Evolutionary conservation across 2,888 invertebrate genomes (phyloP).

Genomic region (Frankliniella intonsa): DNA sequence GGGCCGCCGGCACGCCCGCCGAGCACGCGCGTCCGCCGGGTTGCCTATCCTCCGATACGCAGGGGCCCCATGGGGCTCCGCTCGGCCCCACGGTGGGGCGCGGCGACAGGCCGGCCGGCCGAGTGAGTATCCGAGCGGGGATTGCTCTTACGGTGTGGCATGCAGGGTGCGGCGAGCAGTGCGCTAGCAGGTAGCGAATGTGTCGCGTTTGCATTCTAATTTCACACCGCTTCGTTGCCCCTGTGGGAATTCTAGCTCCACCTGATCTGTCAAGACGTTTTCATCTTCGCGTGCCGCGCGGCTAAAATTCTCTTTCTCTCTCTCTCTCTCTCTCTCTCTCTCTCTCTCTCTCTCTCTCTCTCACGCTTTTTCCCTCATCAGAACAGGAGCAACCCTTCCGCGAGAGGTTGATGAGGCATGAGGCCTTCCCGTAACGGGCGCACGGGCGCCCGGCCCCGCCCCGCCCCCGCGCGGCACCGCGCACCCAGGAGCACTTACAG

Average conservation of each 20-base stretch:
- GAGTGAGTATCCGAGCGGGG: background rate
- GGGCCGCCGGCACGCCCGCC: too few relatives aligned
- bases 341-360: too few relatives aligned
- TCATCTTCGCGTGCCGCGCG: background rate
- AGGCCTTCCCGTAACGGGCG: background rate
- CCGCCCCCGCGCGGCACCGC: too few relatives aligned
- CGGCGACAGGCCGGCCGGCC: background rate
- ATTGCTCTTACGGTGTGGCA: background rate
- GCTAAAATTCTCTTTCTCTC: background rate
- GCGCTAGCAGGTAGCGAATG: background rate
- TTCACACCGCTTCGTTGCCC: background rate
- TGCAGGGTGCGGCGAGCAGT: background rate
- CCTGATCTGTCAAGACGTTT: background rate
- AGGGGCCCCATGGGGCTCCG: background rate
- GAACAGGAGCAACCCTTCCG: too few relatives aligned
- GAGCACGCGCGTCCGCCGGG: background rate
- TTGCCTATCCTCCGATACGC: background rate
- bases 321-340: background rate
- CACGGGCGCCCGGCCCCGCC: background rate
- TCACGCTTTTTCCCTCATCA: too few relatives aligned
- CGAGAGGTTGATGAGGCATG: background rate
- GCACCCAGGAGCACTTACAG: background rate
- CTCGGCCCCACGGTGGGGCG: background rate
- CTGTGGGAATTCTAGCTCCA: background rate
- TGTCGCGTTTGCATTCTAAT: background rate